phyloP scores from a whole-genome alignment of 2,797 vertebrate species.

The Columba guinea region DNA sequence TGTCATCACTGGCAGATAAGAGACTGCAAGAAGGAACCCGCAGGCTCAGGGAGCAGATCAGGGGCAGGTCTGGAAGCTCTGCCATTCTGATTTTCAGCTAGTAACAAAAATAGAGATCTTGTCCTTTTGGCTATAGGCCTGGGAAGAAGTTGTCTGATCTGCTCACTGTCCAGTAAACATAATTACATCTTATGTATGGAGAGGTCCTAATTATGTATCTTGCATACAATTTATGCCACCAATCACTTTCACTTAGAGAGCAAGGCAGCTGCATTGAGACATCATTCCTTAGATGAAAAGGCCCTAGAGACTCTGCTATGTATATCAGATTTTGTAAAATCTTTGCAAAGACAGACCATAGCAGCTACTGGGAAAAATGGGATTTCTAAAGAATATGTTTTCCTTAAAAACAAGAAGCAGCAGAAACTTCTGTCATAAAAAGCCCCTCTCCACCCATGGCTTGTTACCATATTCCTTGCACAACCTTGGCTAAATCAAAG shows the following conservation, averaged over 20 bases:
- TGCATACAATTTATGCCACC: not conserved
- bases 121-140: not conserved
- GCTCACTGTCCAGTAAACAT: not conserved
- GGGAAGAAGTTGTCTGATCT: not conserved
- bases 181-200: not conserved
- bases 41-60: accelerated
- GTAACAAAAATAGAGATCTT: not conserved
- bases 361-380: not conserved
- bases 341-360: not conserved
- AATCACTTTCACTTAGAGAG: not conserved
- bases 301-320: not conserved
- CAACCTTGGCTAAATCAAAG: not conserved
- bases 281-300: not conserved
- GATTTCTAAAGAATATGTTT: not conserved
- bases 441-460: not conserved
- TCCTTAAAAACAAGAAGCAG: not conserved
- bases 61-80: not conserved
- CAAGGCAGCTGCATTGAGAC: not conserved
- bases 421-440: not conserved
- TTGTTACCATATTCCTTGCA: not conserved
- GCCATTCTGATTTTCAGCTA: not conserved
- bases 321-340: not conserved
- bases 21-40: not conserved
- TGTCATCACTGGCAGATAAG: not conserved
- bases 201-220: not conserved